phyloP scores from a whole-genome alignment of 2,797 vertebrate species.

The Ibycter americanus region DNA sequence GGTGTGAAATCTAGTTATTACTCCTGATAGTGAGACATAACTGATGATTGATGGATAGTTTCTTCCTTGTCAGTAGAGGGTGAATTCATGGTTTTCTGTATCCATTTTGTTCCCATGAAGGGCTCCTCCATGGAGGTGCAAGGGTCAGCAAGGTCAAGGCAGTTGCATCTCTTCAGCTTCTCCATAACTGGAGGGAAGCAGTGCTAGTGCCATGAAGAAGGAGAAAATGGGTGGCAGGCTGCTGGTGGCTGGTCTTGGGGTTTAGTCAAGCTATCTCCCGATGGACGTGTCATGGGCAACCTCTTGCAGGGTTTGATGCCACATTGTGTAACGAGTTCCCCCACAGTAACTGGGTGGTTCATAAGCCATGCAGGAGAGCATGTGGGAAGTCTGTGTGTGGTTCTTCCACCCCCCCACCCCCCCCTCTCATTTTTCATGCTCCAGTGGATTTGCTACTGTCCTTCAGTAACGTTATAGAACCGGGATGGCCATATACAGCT shows the following conservation, averaged over 20 bases:
- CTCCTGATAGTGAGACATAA: not conserved
- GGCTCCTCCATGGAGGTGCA: not conserved
- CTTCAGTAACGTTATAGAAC: not conserved
- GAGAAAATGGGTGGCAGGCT: not conserved
- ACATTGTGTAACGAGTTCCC: accelerated
- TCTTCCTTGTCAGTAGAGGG: not conserved
- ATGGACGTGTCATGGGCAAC: not conserved
- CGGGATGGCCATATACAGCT: not conserved
- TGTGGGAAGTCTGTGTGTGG: not conserved
- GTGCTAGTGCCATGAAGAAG: not conserved
- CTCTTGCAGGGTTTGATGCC: not conserved
- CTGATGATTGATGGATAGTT: not conserved
- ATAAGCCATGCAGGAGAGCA: not conserved
- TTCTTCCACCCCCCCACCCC: not conserved
- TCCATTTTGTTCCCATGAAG: accelerated
- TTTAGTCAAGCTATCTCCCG: accelerated
- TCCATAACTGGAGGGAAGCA: not conserved
- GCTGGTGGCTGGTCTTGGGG: not conserved
- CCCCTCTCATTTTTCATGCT: not conserved
- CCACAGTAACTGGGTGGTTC: accelerated
- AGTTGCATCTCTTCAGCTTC: not conserved
- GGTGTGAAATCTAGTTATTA: not conserved
- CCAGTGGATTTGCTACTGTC: not conserved
- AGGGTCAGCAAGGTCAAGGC: too few species aligned
- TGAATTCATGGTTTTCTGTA: not conserved